Evolutionary conservation across 2,797 vertebrate species (phyloP), one percentile per base, ranked within the genome.

Genomic region (Sebastes diploproa): DNA sequence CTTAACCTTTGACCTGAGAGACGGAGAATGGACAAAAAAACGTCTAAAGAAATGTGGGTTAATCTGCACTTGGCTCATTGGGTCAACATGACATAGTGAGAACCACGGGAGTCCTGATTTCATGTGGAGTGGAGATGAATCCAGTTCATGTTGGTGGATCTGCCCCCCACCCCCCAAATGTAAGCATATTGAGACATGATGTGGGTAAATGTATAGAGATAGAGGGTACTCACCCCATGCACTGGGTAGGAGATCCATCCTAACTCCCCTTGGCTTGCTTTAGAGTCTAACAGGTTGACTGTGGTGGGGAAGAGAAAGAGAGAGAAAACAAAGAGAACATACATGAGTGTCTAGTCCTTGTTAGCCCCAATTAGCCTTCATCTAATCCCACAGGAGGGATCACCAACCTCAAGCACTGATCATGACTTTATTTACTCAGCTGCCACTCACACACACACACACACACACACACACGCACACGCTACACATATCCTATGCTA

Each of bases 231-330:
- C 94, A 99, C 98, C 96, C 98, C 98, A 62, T 99, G 98, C 54
- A 96, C 94, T 64, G 98, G 98, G 91, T 98, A 99, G 92, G 98
- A 99, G 93, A 99, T 99, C 98, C 98, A 99, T 93, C 98, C 97
- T 90, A 99, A 95, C 95, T 99, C 98, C 82, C 98, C 98, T 96
- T 99, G 98, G 95, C 98, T 98, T 88, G 98, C 96, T 96, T 99
- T 99, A 62, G 98, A 99, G 96, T 99, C 97, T 96, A 99, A 96
- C 84, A 99, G 97, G 96, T 99, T 99, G 92, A 99, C 98, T 99
- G 93, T 89, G 92, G 93, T 70, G 95, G 91, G 84, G 89, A 81
- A 79, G 91, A 89, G 93, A 91, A 86, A 89, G 91, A 72, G 92
- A 63, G 60, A 94, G 92, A 93, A 94, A 89, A 95, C 72, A 69